phyloP scores from a whole-genome alignment of 2,888 invertebrate species.

The Drosophila mettleri region DNA sequence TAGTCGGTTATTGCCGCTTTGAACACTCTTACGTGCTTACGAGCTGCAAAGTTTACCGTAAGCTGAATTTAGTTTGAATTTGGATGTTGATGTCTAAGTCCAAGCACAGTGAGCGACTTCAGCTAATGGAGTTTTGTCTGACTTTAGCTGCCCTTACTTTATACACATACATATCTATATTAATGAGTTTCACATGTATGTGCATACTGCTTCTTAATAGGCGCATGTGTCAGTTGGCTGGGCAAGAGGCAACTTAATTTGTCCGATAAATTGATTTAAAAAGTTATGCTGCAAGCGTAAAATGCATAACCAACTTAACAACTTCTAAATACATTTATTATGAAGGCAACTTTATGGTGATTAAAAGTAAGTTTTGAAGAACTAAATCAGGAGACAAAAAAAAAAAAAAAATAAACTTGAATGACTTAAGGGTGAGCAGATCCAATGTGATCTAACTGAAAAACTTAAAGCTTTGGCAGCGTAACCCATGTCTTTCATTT shows the following conservation, averaged over 20 bases:
- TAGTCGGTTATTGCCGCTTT: too few species aligned
- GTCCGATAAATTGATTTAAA: conserved; percentile 21
- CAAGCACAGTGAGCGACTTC: background rate
- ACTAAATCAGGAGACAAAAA: too few species aligned
- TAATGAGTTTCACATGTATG: background rate
- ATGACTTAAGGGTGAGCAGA: too few species aligned
- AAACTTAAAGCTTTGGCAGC: too few species aligned
- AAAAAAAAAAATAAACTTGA: too few species aligned
- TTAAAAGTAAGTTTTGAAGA: too few species aligned
- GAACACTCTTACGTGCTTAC: too few species aligned
- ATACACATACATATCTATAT: background rate
- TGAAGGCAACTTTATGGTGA: too few species aligned
- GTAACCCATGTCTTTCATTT: too few species aligned
- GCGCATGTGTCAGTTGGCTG: conserved; percentile 7
- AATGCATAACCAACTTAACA: conserved; percentile 21
- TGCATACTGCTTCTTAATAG: background rate
- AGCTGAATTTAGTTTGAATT: background rate
- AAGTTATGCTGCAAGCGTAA: conserved; percentile 19
- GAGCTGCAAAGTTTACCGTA: background rate
- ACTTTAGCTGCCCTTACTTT: background rate
- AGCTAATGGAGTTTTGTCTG: background rate
- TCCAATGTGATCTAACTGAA: too few species aligned
- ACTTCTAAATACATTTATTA: conserved; percentile 9
- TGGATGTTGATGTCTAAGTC: background rate
- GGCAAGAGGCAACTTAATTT: conserved; percentile 10